Evolutionary conservation across 2,888 invertebrate species (phyloP), one percentile per base, ranked within the genome.

Genomic region (Tridacna crocea): DNA sequence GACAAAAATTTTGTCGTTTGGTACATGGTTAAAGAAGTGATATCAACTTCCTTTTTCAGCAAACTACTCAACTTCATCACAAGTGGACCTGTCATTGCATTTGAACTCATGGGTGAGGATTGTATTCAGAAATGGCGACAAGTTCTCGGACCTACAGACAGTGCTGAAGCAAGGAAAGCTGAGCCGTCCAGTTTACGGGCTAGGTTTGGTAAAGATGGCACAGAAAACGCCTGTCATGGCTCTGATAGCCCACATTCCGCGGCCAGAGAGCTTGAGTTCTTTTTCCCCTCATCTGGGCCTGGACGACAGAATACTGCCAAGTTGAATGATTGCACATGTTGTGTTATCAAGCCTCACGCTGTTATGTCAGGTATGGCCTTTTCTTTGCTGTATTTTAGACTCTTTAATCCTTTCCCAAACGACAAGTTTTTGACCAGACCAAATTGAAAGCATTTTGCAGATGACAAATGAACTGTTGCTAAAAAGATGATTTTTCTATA

Each of bases 301-400:
- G 83, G 90, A 13, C 87, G 92, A 80, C 88, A 87, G 55, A 93
- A 93, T 82, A 94, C 95, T 24, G 94, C 94, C 26, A 87, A 88
- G 17, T 92, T 92, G 82, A 81, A 84, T 12, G 93, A 94, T 75
- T 93, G 92, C 55, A 95, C 95, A 8, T 95, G 94, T 83, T 97
- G 97, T 91, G 95, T 99, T 75, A 96, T 99, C 68, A 98, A 98
- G 94, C 99, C 99, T 0, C 98, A 98, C 94, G 97, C 97, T 17
- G 95, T 99, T 10, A 95, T 96, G 86, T 97, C 97, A 92, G 97
- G 97, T 92, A 95, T 96, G 89, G 77, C 19, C 26, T 19, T 63
- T 3, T 66, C 26, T 22, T 13, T 61, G 22, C 55, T 61, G 3
- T 61, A 24, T 61, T 13, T 1, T 19, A 61, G 61, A 4, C 6